These are phyloP conservation scores for Drosophila auraria DNA, from an alignment of 1,140 invertebrate species.

Conservation along the genomic window DNA sequence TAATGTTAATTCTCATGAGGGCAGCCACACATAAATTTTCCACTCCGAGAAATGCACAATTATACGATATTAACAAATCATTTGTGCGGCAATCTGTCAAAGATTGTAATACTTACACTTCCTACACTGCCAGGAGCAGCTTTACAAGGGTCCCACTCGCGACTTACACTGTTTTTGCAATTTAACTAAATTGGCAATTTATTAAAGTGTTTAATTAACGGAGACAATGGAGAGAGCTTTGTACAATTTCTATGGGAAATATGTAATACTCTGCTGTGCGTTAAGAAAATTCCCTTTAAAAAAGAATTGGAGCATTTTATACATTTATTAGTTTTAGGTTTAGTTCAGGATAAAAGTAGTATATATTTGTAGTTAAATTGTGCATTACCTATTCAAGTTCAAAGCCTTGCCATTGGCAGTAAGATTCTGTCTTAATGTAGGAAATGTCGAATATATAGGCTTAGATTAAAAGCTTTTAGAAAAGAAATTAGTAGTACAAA, in stretches of 20 bases:
- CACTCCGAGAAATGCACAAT: conserved; percentile 51
- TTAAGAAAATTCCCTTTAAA: background rate
- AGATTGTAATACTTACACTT: conserved; percentile 25
- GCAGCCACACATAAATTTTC: conserved; percentile 57
- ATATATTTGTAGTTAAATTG: background rate
- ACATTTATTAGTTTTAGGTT: too few relatives aligned
- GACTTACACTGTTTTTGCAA: conserved; percentile 5
- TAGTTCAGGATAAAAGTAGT: background rate
- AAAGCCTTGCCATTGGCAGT: too few relatives aligned
- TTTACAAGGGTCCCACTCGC: background rate
- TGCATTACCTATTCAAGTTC: too few relatives aligned
- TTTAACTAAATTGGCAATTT: conserved; percentile 54
- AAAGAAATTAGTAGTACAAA: background rate
- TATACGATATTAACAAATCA: conserved; percentile 55
- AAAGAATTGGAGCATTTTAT: too few relatives aligned
- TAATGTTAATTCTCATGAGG: conserved; percentile 69
- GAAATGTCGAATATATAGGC: background rate
- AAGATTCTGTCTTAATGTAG: background rate
- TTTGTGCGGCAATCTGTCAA: conserved; percentile 50
- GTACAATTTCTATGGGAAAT: background rate
- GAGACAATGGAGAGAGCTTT: conserved; percentile 11
- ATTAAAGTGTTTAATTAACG: conserved; percentile 47
- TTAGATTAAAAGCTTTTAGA: background rate
- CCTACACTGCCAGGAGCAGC: conserved; percentile 6
- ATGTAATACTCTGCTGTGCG: background rate